Conservation (phyloP, 2,888 invertebrate genomes). For the Apodemia hepburni region DNA sequence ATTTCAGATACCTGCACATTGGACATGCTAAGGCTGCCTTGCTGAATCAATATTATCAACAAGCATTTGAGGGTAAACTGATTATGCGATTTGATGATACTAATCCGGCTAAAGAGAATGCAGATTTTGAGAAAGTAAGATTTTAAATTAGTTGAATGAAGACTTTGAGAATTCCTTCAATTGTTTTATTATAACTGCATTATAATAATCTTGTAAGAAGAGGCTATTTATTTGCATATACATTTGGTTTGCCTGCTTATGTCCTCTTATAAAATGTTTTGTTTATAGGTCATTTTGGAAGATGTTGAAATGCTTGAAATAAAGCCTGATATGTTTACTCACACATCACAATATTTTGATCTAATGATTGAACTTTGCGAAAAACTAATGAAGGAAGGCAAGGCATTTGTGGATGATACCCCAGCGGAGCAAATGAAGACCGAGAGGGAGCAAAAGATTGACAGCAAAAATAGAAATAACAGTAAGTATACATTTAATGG, state of each 20-base stretch:
- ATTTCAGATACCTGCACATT: slow-evolving; percentile 91
- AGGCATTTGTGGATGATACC: slow-evolving; percentile 98
- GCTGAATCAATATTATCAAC: slow-evolving; percentile 98
- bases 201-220: too few species aligned
- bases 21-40: slow-evolving; percentile 99
- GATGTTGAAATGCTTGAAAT: slow-evolving; percentile 95
- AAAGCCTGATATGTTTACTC: slow-evolving; percentile 94
- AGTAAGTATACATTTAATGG: slow-evolving; percentile 74
- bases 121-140: slow-evolving; percentile 93
- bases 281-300: slow-evolving; percentile 86
- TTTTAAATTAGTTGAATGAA: slow-evolving; percentile 34
- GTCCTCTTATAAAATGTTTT: too few species aligned
- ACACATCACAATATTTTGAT: slow-evolving; percentile 98
- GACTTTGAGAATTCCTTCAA: too few species aligned
- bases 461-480: slow-evolving; percentile 92
- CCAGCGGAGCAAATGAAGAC: slow-evolving; percentile 96
- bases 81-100: slow-evolving; percentile 99
- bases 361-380: slow-evolving; percentile 93
- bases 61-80: slow-evolving; percentile 94
- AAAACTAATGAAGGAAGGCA: slow-evolving; percentile 90
- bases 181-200: too few species aligned
- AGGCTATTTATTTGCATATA: too few species aligned
- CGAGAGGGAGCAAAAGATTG: slow-evolving; percentile 93
- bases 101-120: slow-evolving; percentile 99
- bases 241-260: too few species aligned